These are phyloP conservation scores for Carterocephalus palaemon DNA, from an alignment of 2,888 invertebrate species.

Conservation along the genomic window DNA sequence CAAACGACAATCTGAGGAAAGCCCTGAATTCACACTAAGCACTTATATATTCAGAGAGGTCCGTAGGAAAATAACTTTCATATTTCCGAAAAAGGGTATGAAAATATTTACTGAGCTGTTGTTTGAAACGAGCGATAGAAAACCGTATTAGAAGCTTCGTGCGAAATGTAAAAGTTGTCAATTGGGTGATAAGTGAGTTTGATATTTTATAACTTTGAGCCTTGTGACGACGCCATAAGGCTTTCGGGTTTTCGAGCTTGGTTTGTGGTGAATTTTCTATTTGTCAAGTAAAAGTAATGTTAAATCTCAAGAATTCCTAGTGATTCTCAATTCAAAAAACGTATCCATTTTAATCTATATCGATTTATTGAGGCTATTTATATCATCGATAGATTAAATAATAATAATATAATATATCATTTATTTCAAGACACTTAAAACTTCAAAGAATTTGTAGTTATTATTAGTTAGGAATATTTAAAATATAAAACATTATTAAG, in stretches of 20 bases:
- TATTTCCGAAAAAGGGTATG: slow-evolving; percentile 6
- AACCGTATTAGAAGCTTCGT: slow-evolving; percentile 46
- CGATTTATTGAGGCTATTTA: no score
- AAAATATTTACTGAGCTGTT: slow-evolving; percentile 23
- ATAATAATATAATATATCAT: no score
- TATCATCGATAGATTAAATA: no score
- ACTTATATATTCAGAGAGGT: no score
- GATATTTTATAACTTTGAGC: slow-evolving; percentile 30
- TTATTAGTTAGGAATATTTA: no score
- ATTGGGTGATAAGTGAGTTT: slow-evolving; percentile 27
- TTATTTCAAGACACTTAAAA: no score
- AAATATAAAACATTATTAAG: no score
- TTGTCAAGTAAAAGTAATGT: slow-evolving; percentile 62
- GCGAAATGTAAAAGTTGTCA: slow-evolving; percentile 59
- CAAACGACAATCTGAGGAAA: no score
- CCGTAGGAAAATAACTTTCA: slow-evolving; percentile 23
- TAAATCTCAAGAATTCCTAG: slow-evolving; percentile 36
- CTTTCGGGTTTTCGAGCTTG: neutral
- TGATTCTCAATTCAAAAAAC: slow-evolving; percentile 10
- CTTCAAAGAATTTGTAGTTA: no score
- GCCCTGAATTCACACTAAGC: no score
- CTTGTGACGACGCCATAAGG: slow-evolving; percentile 35
- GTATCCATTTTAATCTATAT: no score
- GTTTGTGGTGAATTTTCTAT: slow-evolving; percentile 44
- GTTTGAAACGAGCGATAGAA: slow-evolving; percentile 38